Evolutionary conservation across 1,140 invertebrate species (phyloP), one percentile per base, ranked within the genome.

Genomic region (Dreissena rostriformis): DNA sequence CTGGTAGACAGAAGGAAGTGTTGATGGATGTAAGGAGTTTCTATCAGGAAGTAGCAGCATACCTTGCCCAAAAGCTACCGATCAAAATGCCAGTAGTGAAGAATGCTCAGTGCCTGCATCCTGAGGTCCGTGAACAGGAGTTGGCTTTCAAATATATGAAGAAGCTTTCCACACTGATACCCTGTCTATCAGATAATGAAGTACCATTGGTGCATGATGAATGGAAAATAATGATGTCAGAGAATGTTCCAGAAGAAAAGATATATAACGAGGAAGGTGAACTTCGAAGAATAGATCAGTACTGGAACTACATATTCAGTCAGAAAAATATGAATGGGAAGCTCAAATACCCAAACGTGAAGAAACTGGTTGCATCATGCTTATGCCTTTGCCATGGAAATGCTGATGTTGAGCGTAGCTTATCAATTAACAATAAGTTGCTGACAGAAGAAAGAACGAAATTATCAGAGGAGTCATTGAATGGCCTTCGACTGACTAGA

Each of bases 41-140:
- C 73, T 75, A 61, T 29, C 73, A 75, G n/a, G 53, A 4, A 57
- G 73, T 75, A 26, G 28, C n/a, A n/a, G 39, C 14, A 14, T 28
- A 75, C 14, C 73, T 75, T 10, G 24, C 12, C 17, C 57, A 26
- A 57, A 11, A 55, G 24, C 28, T 52, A 4, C 75, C 65, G 53
- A n/a, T 39, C 26, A 29, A 29, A 51, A 39, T 10, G 7, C 8
- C 63, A 8, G n/a, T 72, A n/a, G 49, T 72, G 29, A 72, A 52
- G 55, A 5, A 2, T 51, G 49, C 28, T 39, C 75, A 77, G 26
- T 66, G 75, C 26, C 55, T 66, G 1, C 75, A 77, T 63, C 75
- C 75, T 26, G 75, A 77, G 29, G 73, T 76, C 52, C 12, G 55
- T n/a, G 57, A 76, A 12, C 55, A 76, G n/a, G 22, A 66, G 49